Evolutionary conservation across 2,888 invertebrate species (phyloP), one percentile per base, ranked within the genome.

Genomic region (Suillia variegata): DNA sequence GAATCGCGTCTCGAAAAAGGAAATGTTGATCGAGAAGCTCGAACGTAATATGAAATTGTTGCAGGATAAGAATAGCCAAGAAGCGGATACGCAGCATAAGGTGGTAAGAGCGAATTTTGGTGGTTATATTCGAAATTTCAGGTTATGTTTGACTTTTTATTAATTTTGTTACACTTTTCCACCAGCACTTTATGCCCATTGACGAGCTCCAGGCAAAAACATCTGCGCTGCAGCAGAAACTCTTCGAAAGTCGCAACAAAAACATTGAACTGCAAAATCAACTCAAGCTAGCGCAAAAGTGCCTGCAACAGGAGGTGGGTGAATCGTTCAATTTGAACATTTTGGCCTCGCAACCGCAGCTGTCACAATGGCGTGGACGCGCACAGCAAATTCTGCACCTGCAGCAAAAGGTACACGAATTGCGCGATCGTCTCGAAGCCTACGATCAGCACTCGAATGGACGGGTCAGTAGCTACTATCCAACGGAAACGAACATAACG

Each of bases 251-350:
- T 20, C 88, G 89, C 70, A 91, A 92, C 73, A 84, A 85, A 65
- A 89, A 89, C 72, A 80, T 87, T 0, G 87, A 87, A 69, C 78
- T 92, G 8, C 89, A 88, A 72, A 90, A 87, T 68, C 91, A 91
- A 66, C 82, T 92, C 34, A 86, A 90, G 65, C 75, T 89, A 57
- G 88, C 90, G 0, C 89, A 90, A 17, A 92, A 90, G 82, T 86
- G 90, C 63, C 75, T 93, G 17, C 87, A 88, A 70, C 89, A 89
- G 75, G 93, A 93, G 81, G 83, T 90, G 15, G 93, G 93, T 0
- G 90, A 92, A 58, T 86, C 85, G 67, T 86, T 89, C 42, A 87
- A 87, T 69, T 83, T 91, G 10, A 86, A 86, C 68, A 84, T 85
- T 54, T 74, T 90, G 31, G 85, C 85, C 52, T 84, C 84, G 65